Evolutionary conservation across 2,888 invertebrate species (phyloP), one percentile per base, ranked within the genome.

Genomic region (Parnassius glacialis): DNA sequence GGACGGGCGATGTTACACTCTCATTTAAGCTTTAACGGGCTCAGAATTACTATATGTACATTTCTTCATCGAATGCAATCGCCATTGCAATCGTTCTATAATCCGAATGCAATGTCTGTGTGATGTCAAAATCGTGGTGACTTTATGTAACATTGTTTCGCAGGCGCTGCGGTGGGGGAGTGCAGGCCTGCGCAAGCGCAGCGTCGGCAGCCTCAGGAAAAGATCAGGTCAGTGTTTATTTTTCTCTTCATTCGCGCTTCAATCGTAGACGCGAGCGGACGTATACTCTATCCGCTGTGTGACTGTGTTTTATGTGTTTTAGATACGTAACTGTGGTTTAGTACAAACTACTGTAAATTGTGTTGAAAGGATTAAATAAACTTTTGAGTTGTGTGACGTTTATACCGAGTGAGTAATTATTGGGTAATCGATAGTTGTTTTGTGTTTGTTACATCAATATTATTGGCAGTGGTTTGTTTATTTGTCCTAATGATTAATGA

Each of bases 131-230:
- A 72, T 69, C 71, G 76, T 81, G 78, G 79, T 83, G 72, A 79
- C 78, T 81, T 85, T 85, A 87, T 84, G 82, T 83, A 86, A 86
- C 74, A 73, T 64, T 81, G 77, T 84, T 84, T 81, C 79, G 76
- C 87, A 86, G 89, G 80, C 72, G 76, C 78, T 69, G 84, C 81
- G 79, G 85, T 82, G 85, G 89, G 87, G 80, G 87, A 78, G 71
- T 83, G 80, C 84, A 81, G 80, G 79, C 67, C 79, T 76, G 79
- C 86, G 85, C 87, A 76, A 66, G 80, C 86, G 82, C 79, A 81
- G 65, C 80, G 78, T 72, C 62, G 78, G 70, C 81, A 81, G 79
- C 81, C 85, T 80, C 85, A 84, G 81, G 88, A 87, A 84, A 88
- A 88, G 86, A 88, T 85, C 87, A 88, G 89, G 77, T 78, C 68